Conservation (phyloP, 2,113 vertebrate genomes). For the Parotia lawesii region DNA sequence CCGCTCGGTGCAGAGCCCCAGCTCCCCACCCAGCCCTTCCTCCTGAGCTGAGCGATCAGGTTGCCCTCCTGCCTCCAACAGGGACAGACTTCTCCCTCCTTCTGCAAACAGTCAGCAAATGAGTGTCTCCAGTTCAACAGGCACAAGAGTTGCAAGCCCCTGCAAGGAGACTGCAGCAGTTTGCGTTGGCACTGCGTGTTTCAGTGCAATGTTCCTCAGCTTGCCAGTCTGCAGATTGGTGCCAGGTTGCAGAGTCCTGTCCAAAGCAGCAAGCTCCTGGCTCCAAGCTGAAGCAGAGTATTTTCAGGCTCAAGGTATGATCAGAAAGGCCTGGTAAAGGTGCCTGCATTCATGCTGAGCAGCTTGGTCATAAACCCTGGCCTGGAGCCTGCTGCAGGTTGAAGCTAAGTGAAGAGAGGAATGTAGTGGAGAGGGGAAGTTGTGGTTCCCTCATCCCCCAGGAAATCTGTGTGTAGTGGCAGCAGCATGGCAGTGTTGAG, state of each 20-base stretch:
- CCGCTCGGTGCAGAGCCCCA: not conserved
- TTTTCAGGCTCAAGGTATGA: not conserved
- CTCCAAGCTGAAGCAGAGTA: not conserved
- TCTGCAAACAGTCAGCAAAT: not conserved
- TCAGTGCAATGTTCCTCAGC: conserved; percentile 28
- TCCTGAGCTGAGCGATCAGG: not conserved
- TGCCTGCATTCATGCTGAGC: not conserved
- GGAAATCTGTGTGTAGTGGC: not conserved
- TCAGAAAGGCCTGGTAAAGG: not conserved
- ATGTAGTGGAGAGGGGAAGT: not conserved
- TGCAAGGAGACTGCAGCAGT: conserved; percentile 59
- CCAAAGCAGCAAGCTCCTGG: conserved; percentile 50
- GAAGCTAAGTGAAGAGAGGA: not conserved
- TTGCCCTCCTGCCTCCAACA: not conserved
- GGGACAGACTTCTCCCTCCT: not conserved
- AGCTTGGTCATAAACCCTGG: not conserved
- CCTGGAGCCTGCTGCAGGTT: not conserved
- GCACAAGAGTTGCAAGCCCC: not conserved
- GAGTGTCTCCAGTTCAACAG: not conserved
- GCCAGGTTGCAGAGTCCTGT: conserved; percentile 50
- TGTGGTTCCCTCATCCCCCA: not conserved
- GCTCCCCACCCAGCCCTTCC: conserved; percentile 28
- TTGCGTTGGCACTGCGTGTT: not conserved
- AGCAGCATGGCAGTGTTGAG: not conserved
- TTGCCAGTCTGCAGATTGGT: conserved; percentile 33